Percentiles rank a stretch among this genome's conserved stretches.
Conservation (phyloP, 2,113 vertebrate species). For the Serinus canaria region DNA sequence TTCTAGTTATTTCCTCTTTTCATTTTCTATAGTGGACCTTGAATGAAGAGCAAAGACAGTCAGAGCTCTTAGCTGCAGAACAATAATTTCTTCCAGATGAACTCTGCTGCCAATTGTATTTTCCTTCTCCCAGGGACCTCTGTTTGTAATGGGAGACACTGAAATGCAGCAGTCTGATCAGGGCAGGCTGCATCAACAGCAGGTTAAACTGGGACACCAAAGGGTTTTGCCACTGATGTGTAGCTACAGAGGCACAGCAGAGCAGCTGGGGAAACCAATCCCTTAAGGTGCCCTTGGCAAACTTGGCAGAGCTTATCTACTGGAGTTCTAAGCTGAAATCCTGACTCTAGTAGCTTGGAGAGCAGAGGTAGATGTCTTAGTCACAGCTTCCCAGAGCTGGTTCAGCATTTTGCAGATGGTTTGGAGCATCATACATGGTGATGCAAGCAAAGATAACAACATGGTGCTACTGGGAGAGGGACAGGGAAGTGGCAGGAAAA, state of each 20-base stretch:
- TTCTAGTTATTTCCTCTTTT: background rate
- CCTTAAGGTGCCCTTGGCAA: background rate
- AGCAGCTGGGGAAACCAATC: background rate
- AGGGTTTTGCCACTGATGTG: background rate
- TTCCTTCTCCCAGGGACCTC: background rate
- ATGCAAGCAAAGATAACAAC: background rate
- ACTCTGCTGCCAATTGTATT: background rate
- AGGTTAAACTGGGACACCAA: background rate
- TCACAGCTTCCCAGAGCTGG: constrained; percentile 58
- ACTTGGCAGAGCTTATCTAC: background rate
- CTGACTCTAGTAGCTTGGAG: constrained; percentile 7
- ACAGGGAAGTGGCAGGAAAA: background rate
- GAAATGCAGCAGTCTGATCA: background rate
- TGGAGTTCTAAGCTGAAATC: background rate
- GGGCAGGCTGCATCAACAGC: background rate
- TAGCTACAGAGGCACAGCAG: background rate
- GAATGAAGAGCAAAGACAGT: background rate
- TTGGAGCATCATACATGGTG: background rate
- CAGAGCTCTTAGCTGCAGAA: background rate
- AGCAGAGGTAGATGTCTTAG: constrained; percentile 69
- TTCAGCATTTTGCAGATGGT: constrained; percentile 12
- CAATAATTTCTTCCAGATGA: background rate
- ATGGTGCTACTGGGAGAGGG: background rate
- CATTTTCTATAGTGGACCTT: background rate
- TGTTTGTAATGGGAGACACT: background rate